Evolutionary conservation across 2,797 vertebrate genomes (phyloP).

Genomic region (Amblyraja radiata): DNA sequence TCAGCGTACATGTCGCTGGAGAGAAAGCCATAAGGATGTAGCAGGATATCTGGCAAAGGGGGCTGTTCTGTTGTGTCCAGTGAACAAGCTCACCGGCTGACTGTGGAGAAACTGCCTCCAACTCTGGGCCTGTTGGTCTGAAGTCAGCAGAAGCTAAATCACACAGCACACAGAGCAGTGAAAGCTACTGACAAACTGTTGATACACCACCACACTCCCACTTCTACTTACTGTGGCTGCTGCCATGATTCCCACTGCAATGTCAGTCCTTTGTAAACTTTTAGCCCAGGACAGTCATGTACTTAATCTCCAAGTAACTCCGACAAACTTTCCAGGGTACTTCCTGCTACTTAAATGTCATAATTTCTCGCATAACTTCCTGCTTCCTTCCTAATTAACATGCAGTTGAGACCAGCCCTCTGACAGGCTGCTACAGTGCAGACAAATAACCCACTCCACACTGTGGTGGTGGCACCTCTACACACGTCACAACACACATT

Average conservation of each 20-base stretch:
- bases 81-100: not conserved
- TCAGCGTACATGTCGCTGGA: not conserved
- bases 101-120: not conserved
- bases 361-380: not conserved
- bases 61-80: not conserved
- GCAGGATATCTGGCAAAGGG: not conserved
- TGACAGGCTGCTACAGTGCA: not conserved
- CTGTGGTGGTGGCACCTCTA: too few relatives aligned
- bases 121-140: not conserved
- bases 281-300: not conserved
- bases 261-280: not conserved
- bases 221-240: not conserved
- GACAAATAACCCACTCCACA: not conserved
- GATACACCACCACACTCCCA: too few relatives aligned
- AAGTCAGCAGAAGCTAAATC: not conserved
- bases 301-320: not conserved
- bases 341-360: constrained; percentile 32
- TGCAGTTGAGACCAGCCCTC: not conserved
- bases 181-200: not conserved
- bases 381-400: constrained; percentile 9
- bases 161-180: not conserved
- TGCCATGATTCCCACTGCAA: not conserved
- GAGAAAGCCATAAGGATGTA: not conserved
- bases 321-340: not conserved
- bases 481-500: too few relatives aligned